Evolutionary conservation across 2,797 vertebrate genomes (phyloP).

Genomic region (Synaphobranchus kaupii): DNA sequence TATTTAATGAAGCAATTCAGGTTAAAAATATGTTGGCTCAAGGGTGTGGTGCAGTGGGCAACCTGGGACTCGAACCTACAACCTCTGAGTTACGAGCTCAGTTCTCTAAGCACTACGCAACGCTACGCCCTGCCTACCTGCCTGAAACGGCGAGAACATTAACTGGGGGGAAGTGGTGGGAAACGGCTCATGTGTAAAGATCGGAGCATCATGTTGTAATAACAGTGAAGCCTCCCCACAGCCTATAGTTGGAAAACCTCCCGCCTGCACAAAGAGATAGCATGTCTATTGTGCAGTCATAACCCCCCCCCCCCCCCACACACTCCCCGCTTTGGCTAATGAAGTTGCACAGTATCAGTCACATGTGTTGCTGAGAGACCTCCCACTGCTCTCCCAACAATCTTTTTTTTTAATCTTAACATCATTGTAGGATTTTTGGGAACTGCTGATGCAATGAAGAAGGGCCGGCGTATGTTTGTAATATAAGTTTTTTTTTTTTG

Average conservation of each 20-base stretch:
- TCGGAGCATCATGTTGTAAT: not conserved
- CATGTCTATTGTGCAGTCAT: not conserved
- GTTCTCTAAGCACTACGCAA: not conserved
- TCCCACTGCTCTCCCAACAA: not conserved
- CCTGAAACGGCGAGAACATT: not conserved
- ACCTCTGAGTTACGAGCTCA: not conserved
- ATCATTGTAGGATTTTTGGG: not conserved
- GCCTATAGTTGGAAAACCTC: too few species aligned
- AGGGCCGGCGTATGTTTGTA: not conserved
- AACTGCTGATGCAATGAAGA: not conserved
- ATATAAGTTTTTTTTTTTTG: not conserved
- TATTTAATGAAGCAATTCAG: not conserved
- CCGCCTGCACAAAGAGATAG: not conserved
- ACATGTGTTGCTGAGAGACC: not conserved
- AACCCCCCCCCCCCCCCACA: too few species aligned
- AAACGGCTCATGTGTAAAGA: not conserved
- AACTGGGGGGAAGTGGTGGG: not conserved
- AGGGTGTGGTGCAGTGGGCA: not conserved
- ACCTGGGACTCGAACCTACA: not conserved
- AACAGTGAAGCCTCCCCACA: not conserved
- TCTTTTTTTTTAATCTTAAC: not conserved
- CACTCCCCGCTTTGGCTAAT: not conserved
- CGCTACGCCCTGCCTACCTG: not conserved
- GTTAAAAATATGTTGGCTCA: not conserved
- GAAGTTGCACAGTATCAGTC: not conserved